A percentile compares a stretch with the other conserved stretches of the same genome.
Evolutionary conservation across 2,888 invertebrate species (phyloP).

Genomic region (Pteria penguin): DNA sequence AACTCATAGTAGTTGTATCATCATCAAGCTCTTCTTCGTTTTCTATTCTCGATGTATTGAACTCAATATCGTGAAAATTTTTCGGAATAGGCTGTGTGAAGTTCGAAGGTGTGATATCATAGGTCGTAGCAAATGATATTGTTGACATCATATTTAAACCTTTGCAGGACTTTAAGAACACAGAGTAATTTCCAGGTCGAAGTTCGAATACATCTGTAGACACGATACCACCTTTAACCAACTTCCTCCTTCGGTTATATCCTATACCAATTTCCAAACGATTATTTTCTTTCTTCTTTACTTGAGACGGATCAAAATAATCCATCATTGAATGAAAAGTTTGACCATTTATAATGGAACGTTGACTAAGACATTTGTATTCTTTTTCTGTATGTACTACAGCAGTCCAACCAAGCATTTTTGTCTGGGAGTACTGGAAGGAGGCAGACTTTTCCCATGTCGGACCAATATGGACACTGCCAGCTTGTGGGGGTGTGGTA

Average conservation of each 20-base stretch:
- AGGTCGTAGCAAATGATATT: constrained; percentile 27
- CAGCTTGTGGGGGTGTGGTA: constrained; percentile 43
- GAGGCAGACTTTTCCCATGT: constrained; percentile 41
- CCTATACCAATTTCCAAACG: not conserved
- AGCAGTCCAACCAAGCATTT: constrained; percentile 42
- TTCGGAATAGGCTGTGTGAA: constrained; percentile 14
- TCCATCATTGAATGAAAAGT: not conserved
- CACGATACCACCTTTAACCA: constrained; percentile 3
- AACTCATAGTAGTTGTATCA: no score
- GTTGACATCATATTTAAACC: constrained; percentile 43
- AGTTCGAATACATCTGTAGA: not conserved
- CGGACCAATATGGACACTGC: constrained; percentile 50
- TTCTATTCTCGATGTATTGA: constrained; percentile 28
- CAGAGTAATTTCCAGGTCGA: constrained; percentile 41
- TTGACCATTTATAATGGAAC: not conserved
- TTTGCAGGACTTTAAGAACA: constrained; percentile 26
- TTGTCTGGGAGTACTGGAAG: constrained; percentile 46
- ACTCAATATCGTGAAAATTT: constrained; percentile 20
- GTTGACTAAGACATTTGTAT: not conserved
- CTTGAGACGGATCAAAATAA: not conserved
- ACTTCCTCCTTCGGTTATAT: constrained; percentile 2
- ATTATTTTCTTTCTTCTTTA: not conserved
- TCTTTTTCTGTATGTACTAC: constrained; percentile 36
- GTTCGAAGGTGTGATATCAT: constrained; percentile 17
- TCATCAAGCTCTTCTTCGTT: not conserved